phyloP scores from a whole-genome alignment of 2,113 vertebrate species.

The Calidris pugnax region DNA sequence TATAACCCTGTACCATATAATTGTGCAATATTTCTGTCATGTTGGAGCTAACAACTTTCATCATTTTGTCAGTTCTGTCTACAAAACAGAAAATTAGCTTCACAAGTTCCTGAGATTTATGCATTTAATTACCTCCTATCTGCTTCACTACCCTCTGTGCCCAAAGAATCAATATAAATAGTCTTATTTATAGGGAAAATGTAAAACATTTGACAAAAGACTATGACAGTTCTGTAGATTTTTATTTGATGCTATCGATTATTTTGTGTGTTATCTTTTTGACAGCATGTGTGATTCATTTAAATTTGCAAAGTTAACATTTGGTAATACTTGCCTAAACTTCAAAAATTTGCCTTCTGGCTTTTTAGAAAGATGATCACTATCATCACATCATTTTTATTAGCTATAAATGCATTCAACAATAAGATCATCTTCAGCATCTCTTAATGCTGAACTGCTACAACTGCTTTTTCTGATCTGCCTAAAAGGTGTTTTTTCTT shows the following conservation, averaged over 20 bases:
- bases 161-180: slow-evolving; percentile 76
- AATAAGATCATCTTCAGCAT: not conserved
- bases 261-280: slow-evolving; percentile 10
- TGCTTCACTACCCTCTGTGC: slow-evolving; percentile 67
- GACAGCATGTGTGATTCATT: slow-evolving; percentile 23
- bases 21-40: slow-evolving; percentile 75
- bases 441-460: not conserved
- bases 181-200: slow-evolving; percentile 75
- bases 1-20: slow-evolving; percentile 62
- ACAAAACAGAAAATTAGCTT: slow-evolving; percentile 77
- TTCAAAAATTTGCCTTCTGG: not conserved
- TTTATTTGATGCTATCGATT: slow-evolving; percentile 66
- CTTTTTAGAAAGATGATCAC: not conserved
- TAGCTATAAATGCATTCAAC: not conserved
- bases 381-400: not conserved
- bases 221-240: slow-evolving; percentile 55
- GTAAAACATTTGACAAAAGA: slow-evolving; percentile 68
- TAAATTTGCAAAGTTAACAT: slow-evolving; percentile 31
- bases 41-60: slow-evolving; percentile 74
- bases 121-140: slow-evolving; percentile 82
- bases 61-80: slow-evolving; percentile 82
- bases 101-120: slow-evolving; percentile 77
- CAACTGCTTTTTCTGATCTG: not conserved
- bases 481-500: not conserved
- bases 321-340: slow-evolving; percentile 15